Evolutionary conservation across 2,888 invertebrate species (phyloP).

Genomic region (Eulithis prunata): DNA sequence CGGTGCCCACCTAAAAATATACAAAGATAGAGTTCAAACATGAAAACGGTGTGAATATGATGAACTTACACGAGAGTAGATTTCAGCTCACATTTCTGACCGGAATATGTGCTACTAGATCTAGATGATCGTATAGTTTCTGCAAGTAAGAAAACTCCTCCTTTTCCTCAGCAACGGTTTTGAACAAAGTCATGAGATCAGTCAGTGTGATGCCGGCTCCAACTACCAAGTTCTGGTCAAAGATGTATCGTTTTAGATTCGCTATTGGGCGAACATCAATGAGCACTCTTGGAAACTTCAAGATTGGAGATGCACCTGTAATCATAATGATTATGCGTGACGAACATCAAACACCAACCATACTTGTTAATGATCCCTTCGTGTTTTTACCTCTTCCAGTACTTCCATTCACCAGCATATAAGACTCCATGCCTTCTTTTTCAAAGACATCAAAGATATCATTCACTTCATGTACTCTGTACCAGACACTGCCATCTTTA

Average conservation of each 20-base stretch:
- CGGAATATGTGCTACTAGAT: constrained; percentile 88
- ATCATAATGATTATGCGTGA: constrained; percentile 28
- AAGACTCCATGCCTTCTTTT: constrained; percentile 68
- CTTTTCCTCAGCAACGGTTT: constrained; percentile 52
- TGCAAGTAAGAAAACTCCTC: constrained; percentile 84
- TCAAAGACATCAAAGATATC: constrained; percentile 78
- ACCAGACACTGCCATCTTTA: constrained; percentile 76
- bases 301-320: constrained; percentile 74
- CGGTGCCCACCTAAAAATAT: constrained; percentile 79
- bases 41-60: too few relatives aligned
- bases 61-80: too few relatives aligned
- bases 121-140: constrained; percentile 86
- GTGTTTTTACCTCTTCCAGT: constrained; percentile 85
- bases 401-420: constrained; percentile 88
- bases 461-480: constrained; percentile 75
- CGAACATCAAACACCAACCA: neutral
- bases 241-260: constrained; percentile 77
- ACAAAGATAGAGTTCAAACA: neutral
- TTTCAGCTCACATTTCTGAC: constrained; percentile 87
- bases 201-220: constrained; percentile 86
- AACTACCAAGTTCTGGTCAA: constrained; percentile 77
- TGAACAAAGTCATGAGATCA: constrained; percentile 80
- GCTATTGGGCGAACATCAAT: constrained; percentile 86
- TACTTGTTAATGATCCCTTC: neutral
- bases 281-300: constrained; percentile 76